These are phyloP conservation scores for Epinephelus moara DNA, from an alignment of 2,113 vertebrate genomes.

Conservation along the genomic window DNA sequence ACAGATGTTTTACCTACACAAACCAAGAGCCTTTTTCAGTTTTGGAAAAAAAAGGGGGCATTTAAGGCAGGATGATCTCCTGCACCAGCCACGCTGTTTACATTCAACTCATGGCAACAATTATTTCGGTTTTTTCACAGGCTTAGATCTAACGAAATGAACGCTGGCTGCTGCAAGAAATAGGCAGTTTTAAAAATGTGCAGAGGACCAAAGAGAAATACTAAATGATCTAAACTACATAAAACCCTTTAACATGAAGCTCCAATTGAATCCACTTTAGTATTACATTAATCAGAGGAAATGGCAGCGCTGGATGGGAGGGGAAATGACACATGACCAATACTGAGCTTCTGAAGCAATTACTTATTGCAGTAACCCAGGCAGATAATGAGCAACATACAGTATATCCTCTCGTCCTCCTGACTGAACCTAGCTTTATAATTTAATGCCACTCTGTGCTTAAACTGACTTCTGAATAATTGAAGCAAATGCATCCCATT, in stretches of 20 bases:
- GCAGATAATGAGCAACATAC: constrained; percentile 71
- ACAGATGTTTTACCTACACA: constrained; percentile 7
- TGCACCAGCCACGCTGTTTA: constrained; percentile 23
- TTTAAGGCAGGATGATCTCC: neutral
- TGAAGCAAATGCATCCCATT: constrained; percentile 62
- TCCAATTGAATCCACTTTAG: constrained; percentile 38
- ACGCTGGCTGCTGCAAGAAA: constrained; percentile 7
- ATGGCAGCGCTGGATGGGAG: constrained; percentile 37
- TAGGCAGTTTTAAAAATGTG: constrained; percentile 20
- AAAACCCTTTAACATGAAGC: constrained; percentile 44
- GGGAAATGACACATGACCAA: constrained; percentile 69
- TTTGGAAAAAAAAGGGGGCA: neutral
- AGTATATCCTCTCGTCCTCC: constrained; percentile 41
- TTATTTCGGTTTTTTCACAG: constrained; percentile 31
- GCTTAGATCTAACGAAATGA: constrained; percentile 35
- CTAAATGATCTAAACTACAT: constrained; percentile 38
- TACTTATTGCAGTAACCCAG: constrained; percentile 63
- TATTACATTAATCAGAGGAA: constrained; percentile 57
- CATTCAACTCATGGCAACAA: constrained; percentile 24
- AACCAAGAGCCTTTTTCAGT: constrained; percentile 5
- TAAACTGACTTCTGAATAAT: constrained; percentile 72
- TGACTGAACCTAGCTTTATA: constrained; percentile 55
- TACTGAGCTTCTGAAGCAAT: constrained; percentile 61
- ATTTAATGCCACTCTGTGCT: constrained; percentile 67
- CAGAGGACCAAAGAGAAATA: constrained; percentile 32